Evolutionary conservation across 2,113 vertebrate genomes (phyloP).

Genomic region (Chunga burmeisteri): DNA sequence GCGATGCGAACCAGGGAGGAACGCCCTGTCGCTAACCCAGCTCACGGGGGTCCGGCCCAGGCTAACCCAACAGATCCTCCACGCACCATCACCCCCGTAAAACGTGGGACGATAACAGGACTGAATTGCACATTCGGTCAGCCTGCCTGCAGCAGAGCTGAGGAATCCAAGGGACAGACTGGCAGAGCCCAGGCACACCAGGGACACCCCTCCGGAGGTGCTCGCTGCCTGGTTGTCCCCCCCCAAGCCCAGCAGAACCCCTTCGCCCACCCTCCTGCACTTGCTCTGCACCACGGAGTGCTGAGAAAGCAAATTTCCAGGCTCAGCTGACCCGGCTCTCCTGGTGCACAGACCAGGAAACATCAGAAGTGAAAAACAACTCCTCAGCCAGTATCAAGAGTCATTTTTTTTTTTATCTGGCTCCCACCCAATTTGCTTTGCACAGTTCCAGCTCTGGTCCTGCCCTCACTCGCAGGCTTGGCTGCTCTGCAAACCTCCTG

Average conservation of each 20-base stretch:
- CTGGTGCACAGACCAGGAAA: constrained; percentile 40
- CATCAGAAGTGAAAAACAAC: constrained; percentile 47
- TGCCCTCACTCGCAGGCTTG: not conserved
- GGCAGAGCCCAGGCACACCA: not conserved
- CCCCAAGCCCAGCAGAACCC: not conserved
- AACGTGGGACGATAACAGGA: not conserved
- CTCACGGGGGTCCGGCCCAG: not conserved
- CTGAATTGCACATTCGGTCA: accelerated
- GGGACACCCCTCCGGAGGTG: no score
- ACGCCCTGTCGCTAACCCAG: accelerated
- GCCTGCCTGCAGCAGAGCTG: not conserved
- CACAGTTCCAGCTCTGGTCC: not conserved
- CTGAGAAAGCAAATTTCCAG: constrained; percentile 11
- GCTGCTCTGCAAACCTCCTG: not conserved
- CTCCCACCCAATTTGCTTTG: not conserved
- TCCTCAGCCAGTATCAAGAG: not conserved
- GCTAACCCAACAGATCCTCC: not conserved
- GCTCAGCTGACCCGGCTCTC: not conserved
- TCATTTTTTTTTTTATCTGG: not conserved
- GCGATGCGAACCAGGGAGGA: accelerated
- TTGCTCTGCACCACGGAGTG: not conserved
- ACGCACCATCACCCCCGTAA: not conserved
- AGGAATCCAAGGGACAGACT: not conserved
- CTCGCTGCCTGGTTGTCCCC: no score
- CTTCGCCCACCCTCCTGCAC: not conserved